Conservation (phyloP, 1,140 invertebrate species). For the Drosophila aff. region DNA sequence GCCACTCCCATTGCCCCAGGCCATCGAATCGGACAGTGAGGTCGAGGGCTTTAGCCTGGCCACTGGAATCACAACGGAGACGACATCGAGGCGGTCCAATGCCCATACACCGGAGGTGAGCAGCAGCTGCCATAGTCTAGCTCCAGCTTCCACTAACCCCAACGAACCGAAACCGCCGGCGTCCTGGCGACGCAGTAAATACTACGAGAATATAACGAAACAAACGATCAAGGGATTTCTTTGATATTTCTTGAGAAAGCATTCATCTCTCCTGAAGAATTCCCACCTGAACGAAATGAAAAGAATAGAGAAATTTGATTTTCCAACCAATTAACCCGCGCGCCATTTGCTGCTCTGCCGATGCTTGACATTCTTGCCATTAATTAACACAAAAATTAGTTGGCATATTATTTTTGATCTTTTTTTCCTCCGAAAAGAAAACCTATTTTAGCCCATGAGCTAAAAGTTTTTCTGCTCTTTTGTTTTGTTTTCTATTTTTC, state of each 20-base stretch:
- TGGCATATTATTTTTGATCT: conserved; percentile 55
- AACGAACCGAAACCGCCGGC: conserved; percentile 63
- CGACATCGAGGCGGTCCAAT: conserved; percentile 38
- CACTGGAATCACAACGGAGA: conserved; percentile 57
- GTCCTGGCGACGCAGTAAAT: conserved; percentile 84
- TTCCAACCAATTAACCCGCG: conserved; percentile 62
- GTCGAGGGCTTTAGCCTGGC: conserved; percentile 63
- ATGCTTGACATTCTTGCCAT: conserved; percentile 66
- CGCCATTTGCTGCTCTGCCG: conserved; percentile 66
- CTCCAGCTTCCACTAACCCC: conserved; percentile 52
- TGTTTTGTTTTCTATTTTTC: conserved; percentile 36
- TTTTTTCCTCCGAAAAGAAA: conserved; percentile 19
- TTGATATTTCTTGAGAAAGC: conserved; percentile 13
- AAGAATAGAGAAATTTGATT: conserved; percentile 14
- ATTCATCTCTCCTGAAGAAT: neutral
- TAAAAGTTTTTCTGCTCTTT: conserved; percentile 24
- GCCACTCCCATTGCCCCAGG: conserved; percentile 48
- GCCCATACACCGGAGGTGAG: conserved; percentile 82
- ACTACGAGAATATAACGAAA: conserved; percentile 85
- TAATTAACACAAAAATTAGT: conserved; percentile 53
- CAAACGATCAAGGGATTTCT: conserved; percentile 86
- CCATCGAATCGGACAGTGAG: conserved; percentile 80
- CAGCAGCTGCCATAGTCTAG: conserved; percentile 24
- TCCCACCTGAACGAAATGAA: conserved; percentile 8
- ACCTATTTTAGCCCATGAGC: conserved; percentile 62